These are phyloP conservation scores for Xanthorhoe spadicearia DNA, from an alignment of 2,888 invertebrate species.

Conservation along the genomic window DNA sequence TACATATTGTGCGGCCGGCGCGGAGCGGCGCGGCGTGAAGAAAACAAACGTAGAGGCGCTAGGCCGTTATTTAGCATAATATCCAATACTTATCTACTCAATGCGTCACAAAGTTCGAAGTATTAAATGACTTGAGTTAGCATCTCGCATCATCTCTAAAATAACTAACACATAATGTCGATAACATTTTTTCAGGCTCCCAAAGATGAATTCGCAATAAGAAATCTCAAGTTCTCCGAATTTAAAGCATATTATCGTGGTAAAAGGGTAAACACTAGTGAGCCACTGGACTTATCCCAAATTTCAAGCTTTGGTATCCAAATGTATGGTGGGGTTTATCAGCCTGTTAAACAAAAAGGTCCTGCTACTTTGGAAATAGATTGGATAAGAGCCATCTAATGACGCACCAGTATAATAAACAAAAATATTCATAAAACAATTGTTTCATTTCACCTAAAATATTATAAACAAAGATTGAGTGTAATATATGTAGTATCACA, in stretches of 20 bases:
- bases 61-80: too few species aligned
- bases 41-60: too few species aligned
- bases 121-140: too few species aligned
- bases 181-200: conserved; percentile 73
- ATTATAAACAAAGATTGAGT: too few species aligned
- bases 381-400: conserved; percentile 79
- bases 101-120: too few species aligned
- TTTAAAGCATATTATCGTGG: conserved; percentile 87
- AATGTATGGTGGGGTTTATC: conserved; percentile 88
- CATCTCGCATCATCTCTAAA: too few species aligned
- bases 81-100: too few species aligned
- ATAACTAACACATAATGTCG: too few species aligned
- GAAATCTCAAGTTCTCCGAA: conserved; percentile 80
- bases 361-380: conserved; percentile 87
- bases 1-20: too few species aligned
- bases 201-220: conserved; percentile 79
- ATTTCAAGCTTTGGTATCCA: conserved; percentile 87
- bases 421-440: neutral
- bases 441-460: conserved; percentile 3
- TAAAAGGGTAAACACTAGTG: conserved; percentile 80
- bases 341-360: conserved; percentile 86
- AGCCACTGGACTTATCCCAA: conserved; percentile 82
- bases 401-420: conserved; percentile 10
- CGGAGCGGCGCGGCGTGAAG: too few species aligned
- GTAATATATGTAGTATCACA: too few species aligned